Evolutionary conservation across 2,888 invertebrate species (phyloP).

Genomic region (Amblyjoppa fuscipennis): DNA sequence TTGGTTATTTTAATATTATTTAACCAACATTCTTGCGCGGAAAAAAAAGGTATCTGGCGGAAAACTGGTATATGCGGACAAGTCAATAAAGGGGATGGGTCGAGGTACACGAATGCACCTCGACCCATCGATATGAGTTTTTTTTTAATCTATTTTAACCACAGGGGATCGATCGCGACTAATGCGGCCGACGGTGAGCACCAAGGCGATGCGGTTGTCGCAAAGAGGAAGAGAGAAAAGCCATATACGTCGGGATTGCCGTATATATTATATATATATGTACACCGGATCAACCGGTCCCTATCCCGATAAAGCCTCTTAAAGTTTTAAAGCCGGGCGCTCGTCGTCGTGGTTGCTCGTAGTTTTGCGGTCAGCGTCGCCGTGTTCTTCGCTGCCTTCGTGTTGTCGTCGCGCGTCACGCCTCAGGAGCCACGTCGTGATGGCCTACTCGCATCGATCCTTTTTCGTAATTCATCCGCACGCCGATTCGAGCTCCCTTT

Average conservation of each 20-base stretch:
- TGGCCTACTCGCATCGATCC: slow-evolving; percentile 60
- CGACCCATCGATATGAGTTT: no score
- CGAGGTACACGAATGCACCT: slow-evolving; percentile 27
- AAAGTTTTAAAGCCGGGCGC: slow-evolving; percentile 68
- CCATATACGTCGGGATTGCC: not conserved
- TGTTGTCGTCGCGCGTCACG: slow-evolving; percentile 25
- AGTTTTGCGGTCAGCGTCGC: slow-evolving; percentile 56
- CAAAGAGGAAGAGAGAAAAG: slow-evolving; percentile 3
- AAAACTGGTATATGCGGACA: slow-evolving; percentile 17
- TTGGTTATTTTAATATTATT: no score
- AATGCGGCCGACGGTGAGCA: slow-evolving; percentile 57
- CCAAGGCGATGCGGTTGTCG: slow-evolving; percentile 29
- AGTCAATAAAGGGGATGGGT: slow-evolving; percentile 31
- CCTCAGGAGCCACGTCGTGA: slow-evolving; percentile 47
- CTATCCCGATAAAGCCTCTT: slow-evolving; percentile 66
- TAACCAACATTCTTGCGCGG: no score
- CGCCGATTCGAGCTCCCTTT: not conserved
- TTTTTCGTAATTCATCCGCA: slow-evolving; percentile 40
- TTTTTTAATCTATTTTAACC: slow-evolving; percentile 47
- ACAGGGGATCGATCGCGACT: slow-evolving; percentile 59
- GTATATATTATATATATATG: not conserved
- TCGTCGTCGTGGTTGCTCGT: slow-evolving; percentile 32
- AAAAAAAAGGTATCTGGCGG: not conserved
- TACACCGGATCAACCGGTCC: slow-evolving; percentile 54
- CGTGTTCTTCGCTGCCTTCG: slow-evolving; percentile 11